These are phyloP conservation scores for Myotis davidii DNA, from an alignment of 2,113 vertebrate genomes.

Conservation along the genomic window DNA sequence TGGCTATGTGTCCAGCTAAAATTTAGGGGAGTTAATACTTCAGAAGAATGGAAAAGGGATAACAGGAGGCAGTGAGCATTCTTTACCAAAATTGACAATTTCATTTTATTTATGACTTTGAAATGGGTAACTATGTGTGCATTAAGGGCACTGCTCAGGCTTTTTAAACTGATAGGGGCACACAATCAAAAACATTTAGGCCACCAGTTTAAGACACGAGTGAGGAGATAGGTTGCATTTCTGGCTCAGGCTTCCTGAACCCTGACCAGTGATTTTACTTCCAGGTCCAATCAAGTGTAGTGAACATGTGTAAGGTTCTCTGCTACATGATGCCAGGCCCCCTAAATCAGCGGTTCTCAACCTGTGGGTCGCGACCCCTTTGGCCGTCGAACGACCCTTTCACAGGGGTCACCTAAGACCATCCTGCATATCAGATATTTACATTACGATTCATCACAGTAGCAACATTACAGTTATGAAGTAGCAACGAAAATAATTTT, in stretches of 20 bases:
- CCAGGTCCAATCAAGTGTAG: neutral
- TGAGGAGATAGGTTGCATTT: neutral
- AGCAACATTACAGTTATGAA: too few relatives aligned
- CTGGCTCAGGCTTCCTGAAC: neutral
- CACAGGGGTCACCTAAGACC: too few relatives aligned
- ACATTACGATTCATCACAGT: too few relatives aligned
- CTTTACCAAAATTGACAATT: neutral
- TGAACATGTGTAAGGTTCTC: neutral
- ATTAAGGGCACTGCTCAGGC: neutral
- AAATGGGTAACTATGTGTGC: neutral
- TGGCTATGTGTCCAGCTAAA: neutral
- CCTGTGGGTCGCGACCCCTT: too few relatives aligned
- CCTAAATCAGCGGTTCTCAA: too few relatives aligned
- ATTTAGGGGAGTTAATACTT: neutral
- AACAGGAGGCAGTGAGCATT: neutral
- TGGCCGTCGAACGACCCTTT: too few relatives aligned
- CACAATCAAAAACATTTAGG: neutral
- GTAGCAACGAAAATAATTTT: too few relatives aligned
- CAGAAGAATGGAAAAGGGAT: neutral
- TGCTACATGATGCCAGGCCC: rapidly evolving
- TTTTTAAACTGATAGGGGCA: neutral
- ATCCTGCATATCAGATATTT: too few relatives aligned
- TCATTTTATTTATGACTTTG: neutral
- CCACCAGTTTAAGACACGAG: neutral
- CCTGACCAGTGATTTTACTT: neutral